Conservation (phyloP, 2,113 vertebrate genomes). For the Echinops telfairi region DNA sequence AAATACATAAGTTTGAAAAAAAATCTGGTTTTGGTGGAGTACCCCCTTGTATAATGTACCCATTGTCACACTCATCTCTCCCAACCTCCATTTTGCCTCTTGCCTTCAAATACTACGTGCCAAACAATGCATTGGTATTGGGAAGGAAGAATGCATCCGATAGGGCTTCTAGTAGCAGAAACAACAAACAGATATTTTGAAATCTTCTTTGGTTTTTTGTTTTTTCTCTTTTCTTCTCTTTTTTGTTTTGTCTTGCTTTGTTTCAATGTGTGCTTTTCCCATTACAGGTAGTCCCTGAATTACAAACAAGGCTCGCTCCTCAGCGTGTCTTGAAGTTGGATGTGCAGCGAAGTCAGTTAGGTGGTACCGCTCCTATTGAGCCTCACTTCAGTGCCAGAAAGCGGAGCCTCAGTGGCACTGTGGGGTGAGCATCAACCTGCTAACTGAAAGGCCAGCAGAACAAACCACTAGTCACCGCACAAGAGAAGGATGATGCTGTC, state of each 20-base stretch:
- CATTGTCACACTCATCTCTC: neutral
- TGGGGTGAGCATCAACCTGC: too few species aligned
- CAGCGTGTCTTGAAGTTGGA: neutral
- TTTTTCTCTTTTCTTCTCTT: too few species aligned
- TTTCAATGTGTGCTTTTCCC: neutral
- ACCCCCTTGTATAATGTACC: too few species aligned
- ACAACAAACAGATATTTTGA: neutral
- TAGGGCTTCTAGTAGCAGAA: neutral
- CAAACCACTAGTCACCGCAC: too few species aligned
- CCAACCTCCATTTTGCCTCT: neutral
- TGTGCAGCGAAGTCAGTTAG: neutral
- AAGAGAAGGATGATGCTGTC: too few species aligned
- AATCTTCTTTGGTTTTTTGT: neutral
- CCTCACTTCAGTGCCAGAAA: neutral
- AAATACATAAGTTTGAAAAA: too few species aligned
- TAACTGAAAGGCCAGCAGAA: too few species aligned
- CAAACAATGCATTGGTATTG: neutral
- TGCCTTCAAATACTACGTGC: too few species aligned
- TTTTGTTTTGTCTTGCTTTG: neutral
- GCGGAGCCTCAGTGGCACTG: too few species aligned
- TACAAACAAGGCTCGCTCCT: neutral
- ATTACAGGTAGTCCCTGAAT: neutral
- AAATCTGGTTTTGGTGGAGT: too few species aligned
- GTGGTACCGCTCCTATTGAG: neutral
- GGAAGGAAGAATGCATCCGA: neutral